A percentile compares a stretch with the other conserved stretches of the same genome.
These are phyloP conservation scores for Corythoichthys haematopterus DNA, from an alignment of 2,113 vertebrate genomes.

Conservation along the genomic window DNA sequence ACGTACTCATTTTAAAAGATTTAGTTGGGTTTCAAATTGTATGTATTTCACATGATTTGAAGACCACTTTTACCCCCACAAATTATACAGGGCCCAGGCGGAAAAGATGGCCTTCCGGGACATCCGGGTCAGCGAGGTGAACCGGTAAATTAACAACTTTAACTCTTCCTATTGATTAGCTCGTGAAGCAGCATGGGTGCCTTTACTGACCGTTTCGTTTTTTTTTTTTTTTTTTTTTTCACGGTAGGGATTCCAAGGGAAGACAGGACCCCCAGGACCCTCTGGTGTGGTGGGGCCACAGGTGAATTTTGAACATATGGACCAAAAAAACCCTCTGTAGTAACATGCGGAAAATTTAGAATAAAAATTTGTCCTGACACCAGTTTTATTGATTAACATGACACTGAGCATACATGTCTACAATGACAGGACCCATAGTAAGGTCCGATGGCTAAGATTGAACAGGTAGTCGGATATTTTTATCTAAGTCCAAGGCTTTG, in stretches of 20 bases:
- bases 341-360: not conserved
- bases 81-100: slow-evolving; percentile 80
- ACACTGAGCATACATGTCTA: not conserved
- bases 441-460: too few species aligned
- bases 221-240: not conserved
- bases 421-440: too few species aligned
- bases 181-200: not conserved
- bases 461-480: too few species aligned
- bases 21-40: not conserved
- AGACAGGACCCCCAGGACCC: slow-evolving; percentile 92
- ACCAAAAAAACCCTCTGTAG: not conserved
- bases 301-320: slow-evolving; percentile 70
- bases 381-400: not conserved
- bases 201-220: slow-evolving; percentile 5
- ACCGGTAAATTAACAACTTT: slow-evolving; percentile 79
- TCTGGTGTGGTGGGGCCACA: slow-evolving; percentile 92
- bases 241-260: slow-evolving; percentile 94
- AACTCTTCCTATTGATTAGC: not conserved
- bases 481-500: too few species aligned
- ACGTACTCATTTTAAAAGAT: too few species aligned
- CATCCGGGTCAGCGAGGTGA: slow-evolving; percentile 97
- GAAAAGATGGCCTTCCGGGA: slow-evolving; percentile 94
- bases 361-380: not conserved
- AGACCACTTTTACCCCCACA: not conserved
- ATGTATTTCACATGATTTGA: not conserved